Percentiles rank a stretch among this genome's conserved stretches.
Conservation (phyloP, 2,797 vertebrate species). For the Sebastes steindachneri region DNA sequence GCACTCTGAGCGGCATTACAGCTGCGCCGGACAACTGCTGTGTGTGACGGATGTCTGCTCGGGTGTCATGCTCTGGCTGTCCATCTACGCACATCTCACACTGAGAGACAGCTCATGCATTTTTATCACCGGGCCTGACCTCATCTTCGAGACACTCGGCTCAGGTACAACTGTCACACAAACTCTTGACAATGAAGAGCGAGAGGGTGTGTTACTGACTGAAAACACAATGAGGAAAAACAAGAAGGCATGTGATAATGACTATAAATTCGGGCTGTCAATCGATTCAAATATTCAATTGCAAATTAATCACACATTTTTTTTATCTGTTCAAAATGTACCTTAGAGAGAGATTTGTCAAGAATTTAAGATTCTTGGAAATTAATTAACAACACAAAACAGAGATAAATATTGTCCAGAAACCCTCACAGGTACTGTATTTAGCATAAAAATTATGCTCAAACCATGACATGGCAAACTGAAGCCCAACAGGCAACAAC, state of each 20-base stretch:
- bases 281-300: no score
- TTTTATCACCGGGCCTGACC: conserved; percentile 69
- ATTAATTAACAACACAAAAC: no score
- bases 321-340: no score
- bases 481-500: no score
- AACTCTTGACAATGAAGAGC: conserved; percentile 43
- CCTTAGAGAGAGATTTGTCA: no score
- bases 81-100: conserved; percentile 57
- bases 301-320: no score
- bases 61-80: conserved; percentile 58
- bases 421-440: no score
- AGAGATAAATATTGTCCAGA: no score
- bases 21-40: conserved; percentile 53
- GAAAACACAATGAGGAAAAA: not conserved
- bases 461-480: no score
- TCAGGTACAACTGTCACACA: conserved; percentile 48
- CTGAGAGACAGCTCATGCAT: conserved; percentile 63
- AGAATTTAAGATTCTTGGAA: no score
- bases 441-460: no score
- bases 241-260: not conserved
- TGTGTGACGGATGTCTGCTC: conserved; percentile 57
- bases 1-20: conserved; percentile 49
- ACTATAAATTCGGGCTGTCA: no score
- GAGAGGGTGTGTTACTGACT: not conserved
- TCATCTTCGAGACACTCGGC: conserved; percentile 56